Evolutionary conservation across 2,797 vertebrate species (phyloP).

Genomic region (Sitta carolinensis): DNA sequence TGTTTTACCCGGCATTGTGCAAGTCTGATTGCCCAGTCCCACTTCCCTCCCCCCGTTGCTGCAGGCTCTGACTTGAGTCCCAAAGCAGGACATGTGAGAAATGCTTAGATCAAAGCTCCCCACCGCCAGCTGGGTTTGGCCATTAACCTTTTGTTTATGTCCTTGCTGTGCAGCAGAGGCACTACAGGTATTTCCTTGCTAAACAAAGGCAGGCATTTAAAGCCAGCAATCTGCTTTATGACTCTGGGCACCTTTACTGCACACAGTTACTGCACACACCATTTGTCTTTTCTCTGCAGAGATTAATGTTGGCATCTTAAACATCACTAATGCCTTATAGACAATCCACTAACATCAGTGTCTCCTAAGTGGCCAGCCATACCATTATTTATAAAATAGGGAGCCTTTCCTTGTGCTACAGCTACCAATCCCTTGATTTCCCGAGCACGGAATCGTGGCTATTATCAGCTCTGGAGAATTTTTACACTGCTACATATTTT

Average conservation of each 20-base stretch:
- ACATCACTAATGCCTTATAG: background rate
- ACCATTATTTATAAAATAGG: conserved; percentile 49
- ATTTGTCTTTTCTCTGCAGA: background rate
- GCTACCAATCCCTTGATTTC: background rate
- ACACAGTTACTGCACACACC: background rate
- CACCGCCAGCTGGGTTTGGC: background rate
- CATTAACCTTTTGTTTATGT: background rate
- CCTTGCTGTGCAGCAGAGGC: background rate
- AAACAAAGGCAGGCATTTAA: background rate
- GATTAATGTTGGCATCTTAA: background rate
- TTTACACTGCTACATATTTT: conserved; percentile 6
- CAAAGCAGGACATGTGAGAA: background rate
- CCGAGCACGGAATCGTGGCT: background rate
- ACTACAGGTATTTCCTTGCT: background rate
- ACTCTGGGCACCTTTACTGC: background rate
- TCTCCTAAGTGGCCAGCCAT: conserved; percentile 32
- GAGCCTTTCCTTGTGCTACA: background rate
- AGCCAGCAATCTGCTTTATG: background rate
- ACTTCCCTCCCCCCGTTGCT: background rate
- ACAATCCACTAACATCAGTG: conserved; percentile 20
- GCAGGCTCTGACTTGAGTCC: background rate
- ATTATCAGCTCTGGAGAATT: background rate
- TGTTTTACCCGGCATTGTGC: background rate
- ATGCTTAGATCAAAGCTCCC: background rate
- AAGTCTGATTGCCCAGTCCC: background rate